Conservation (phyloP, 2,797 vertebrate species). For the Hydrocynus forskahlii region DNA sequence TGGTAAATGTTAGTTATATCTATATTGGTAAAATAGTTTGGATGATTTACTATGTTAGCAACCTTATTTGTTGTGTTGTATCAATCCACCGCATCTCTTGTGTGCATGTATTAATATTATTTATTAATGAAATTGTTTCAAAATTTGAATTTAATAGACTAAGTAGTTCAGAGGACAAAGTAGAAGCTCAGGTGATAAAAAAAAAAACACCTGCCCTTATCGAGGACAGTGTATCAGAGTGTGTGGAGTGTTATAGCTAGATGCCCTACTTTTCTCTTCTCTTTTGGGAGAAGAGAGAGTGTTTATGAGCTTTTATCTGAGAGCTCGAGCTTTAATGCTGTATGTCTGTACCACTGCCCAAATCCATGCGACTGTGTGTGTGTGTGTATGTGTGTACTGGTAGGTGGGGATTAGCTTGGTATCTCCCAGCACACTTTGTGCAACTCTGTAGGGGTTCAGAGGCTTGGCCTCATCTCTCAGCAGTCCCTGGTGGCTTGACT, state of each 20-base stretch:
- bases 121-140: not conserved
- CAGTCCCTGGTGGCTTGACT: slow-evolving; percentile 33
- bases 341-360: not conserved
- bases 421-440: slow-evolving; percentile 50
- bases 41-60: not conserved
- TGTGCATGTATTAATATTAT: not conserved
- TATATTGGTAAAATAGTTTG: too few species aligned
- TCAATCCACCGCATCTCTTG: not conserved
- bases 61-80: not conserved
- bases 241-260: slow-evolving; percentile 22
- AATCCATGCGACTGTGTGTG: not conserved
- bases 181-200: slow-evolving; percentile 11
- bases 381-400: slow-evolving; percentile 25
- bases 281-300: not conserved
- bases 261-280: slow-evolving; percentile 36
- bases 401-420: slow-evolving; percentile 39
- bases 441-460: slow-evolving; percentile 39
- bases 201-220: slow-evolving; percentile 24
- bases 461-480: slow-evolving; percentile 29
- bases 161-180: not conserved
- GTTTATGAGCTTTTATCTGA: slow-evolving; percentile 16
- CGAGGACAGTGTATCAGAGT: slow-evolving; percentile 27
- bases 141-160: not conserved
- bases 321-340: not conserved
- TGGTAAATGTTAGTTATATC: too few species aligned